A percentile compares a stretch with the other conserved stretches of the same genome.
Evolutionary conservation across 2,797 vertebrate genomes (phyloP).

Genomic region (Aulostomus chinensis): DNA sequence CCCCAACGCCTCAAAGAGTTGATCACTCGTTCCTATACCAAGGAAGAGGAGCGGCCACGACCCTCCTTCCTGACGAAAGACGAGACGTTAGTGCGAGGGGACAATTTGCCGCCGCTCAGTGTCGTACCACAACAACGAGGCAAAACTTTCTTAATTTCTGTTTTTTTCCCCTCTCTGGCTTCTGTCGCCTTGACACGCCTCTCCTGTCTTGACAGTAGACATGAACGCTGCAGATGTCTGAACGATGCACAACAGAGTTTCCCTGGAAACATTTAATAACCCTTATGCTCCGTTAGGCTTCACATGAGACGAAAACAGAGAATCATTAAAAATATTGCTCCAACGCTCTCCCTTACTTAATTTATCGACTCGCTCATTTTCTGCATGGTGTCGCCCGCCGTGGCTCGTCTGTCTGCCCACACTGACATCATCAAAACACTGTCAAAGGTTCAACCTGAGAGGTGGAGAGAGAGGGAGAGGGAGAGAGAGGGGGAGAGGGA

Average conservation of each 20-base stretch:
- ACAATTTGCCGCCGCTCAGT: conserved; percentile 69
- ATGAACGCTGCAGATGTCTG: conserved; percentile 56
- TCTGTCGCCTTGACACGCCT: conserved; percentile 70
- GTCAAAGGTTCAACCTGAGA: conserved; percentile 57
- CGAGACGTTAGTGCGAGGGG: too few species aligned
- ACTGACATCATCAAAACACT: conserved; percentile 69
- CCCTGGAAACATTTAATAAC: conserved; percentile 74
- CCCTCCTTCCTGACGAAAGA: too few species aligned
- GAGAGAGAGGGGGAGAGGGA: conserved; percentile 43
- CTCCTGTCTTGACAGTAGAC: conserved; percentile 55
- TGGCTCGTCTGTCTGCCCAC: conserved; percentile 59
- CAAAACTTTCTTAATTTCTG: conserved; percentile 44
- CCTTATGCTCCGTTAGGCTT: conserved; percentile 76
- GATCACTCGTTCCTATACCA: too few species aligned
- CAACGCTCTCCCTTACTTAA: conserved; percentile 54
- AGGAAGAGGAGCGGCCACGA: too few species aligned
- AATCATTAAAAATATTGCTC: conserved; percentile 76
- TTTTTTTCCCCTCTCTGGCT: conserved; percentile 25
- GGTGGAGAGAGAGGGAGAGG: conserved; percentile 31
- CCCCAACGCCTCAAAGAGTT: too few species aligned
- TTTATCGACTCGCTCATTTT: conserved; percentile 66
- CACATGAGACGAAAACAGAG: conserved; percentile 75
- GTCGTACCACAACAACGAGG: conserved; percentile 31
- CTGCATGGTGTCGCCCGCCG: conserved; percentile 45
- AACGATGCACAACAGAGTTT: conserved; percentile 53